These are phyloP conservation scores for Guaruba guarouba DNA, from an alignment of 2,113 vertebrate genomes.

Conservation along the genomic window DNA sequence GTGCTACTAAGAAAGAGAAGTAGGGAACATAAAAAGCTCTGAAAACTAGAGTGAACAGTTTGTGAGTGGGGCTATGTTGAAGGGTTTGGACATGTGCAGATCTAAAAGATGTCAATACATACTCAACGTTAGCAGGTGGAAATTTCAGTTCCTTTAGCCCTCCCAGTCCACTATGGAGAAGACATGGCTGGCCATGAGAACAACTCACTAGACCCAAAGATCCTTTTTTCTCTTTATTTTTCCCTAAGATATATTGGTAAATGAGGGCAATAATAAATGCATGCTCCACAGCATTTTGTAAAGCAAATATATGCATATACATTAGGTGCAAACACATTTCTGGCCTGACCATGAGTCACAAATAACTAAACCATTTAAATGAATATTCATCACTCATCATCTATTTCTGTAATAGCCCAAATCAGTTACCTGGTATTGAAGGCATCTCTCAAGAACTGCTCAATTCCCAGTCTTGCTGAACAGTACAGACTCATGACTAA, in stretches of 20 bases:
- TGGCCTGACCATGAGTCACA: not conserved
- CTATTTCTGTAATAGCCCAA: not conserved
- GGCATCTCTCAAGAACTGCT: not conserved
- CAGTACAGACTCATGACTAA: not conserved
- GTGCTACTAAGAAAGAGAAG: not conserved
- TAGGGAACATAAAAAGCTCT: not conserved
- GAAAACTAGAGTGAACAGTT: not conserved
- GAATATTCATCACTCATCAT: not conserved
- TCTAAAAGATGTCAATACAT: not conserved
- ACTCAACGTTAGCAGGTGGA: not conserved
- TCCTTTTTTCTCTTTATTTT: not conserved
- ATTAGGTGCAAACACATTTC: not conserved
- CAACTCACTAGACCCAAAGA: not conserved
- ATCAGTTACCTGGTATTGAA: not conserved
- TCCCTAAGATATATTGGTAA: not conserved
- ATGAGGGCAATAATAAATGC: not conserved
- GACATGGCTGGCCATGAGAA: fast-evolving
- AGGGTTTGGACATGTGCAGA: not conserved
- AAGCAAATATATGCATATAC: not conserved
- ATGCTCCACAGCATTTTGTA: not conserved
- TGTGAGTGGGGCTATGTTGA: not conserved
- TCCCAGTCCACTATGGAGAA: not conserved
- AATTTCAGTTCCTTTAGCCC: not conserved
- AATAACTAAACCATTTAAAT: not conserved
- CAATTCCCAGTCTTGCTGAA: not conserved